These are phyloP conservation scores for Yoshiicerus persimilis DNA, from an alignment of 1,140 invertebrate species.

Conservation along the genomic window DNA sequence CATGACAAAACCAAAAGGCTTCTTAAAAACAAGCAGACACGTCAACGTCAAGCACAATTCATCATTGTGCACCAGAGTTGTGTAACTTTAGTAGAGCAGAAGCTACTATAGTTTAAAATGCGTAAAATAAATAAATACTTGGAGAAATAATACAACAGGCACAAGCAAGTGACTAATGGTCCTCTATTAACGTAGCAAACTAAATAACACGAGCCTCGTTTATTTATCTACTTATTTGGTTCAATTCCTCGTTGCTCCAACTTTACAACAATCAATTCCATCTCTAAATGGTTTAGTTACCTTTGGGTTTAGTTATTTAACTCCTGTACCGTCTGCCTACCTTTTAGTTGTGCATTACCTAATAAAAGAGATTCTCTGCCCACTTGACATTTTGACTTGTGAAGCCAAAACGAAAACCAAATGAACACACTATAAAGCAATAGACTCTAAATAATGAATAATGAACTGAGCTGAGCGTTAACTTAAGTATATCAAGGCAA, in stretches of 20 bases:
- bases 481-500: background rate
- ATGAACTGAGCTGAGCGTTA: slow-evolving; percentile 1
- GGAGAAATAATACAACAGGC: background rate
- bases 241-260: background rate
- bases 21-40: background rate
- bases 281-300: background rate
- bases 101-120: background rate
- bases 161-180: background rate
- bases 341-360: background rate
- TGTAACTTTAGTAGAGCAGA: background rate
- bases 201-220: slow-evolving; percentile 9
- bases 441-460: slow-evolving; percentile 1
- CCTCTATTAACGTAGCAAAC: background rate
- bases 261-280: background rate
- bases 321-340: background rate
- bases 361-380: background rate
- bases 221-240: background rate
- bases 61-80: too few relatives aligned
- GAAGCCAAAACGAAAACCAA: too few relatives aligned
- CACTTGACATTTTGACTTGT: slow-evolving; percentile 20
- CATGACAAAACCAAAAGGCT: background rate
- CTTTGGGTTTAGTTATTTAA: background rate
- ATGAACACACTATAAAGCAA: too few relatives aligned
- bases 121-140: background rate
- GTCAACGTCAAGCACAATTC: background rate